A percentile compares a stretch with the other conserved stretches of the same genome.
These are phyloP conservation scores for Amazonetta brasiliensis DNA, from an alignment of 2,797 vertebrate species.

Conservation along the genomic window DNA sequence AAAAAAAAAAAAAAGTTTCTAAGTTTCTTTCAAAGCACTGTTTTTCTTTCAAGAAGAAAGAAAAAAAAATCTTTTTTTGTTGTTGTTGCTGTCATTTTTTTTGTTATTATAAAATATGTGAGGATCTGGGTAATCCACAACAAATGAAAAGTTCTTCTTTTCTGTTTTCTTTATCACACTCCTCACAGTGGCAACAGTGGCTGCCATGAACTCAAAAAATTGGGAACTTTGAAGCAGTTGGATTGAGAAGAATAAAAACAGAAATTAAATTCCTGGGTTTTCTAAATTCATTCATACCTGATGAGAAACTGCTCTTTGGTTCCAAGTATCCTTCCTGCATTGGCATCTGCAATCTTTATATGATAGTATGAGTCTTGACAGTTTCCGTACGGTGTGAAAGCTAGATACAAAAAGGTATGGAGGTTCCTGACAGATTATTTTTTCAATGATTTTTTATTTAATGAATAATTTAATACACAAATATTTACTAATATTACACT, in stretches of 20 bases:
- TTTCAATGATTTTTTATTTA: background rate
- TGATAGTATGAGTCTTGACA: background rate
- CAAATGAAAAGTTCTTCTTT: background rate
- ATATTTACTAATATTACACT: too few species aligned
- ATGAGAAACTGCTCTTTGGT: background rate
- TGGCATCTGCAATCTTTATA: background rate
- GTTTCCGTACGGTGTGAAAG: background rate
- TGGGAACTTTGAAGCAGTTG: background rate
- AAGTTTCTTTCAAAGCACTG: background rate
- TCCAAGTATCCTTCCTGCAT: background rate
- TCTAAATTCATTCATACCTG: background rate
- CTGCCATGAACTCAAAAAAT: background rate
- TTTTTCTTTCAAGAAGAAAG: background rate
- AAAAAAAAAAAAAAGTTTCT: background rate
- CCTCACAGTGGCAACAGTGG: background rate
- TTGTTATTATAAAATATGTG: background rate
- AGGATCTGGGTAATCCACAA: background rate
- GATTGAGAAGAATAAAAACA: background rate
- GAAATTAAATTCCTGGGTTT: background rate
- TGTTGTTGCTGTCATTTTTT: too few species aligned
- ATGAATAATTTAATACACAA: too few species aligned
- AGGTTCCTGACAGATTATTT: background rate
- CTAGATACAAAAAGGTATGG: background rate
- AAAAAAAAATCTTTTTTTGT: too few species aligned
- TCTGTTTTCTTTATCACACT: background rate